These are phyloP conservation scores for Agonopterix subpropinquella DNA, from an alignment of 2,888 invertebrate species.

Conservation along the genomic window DNA sequence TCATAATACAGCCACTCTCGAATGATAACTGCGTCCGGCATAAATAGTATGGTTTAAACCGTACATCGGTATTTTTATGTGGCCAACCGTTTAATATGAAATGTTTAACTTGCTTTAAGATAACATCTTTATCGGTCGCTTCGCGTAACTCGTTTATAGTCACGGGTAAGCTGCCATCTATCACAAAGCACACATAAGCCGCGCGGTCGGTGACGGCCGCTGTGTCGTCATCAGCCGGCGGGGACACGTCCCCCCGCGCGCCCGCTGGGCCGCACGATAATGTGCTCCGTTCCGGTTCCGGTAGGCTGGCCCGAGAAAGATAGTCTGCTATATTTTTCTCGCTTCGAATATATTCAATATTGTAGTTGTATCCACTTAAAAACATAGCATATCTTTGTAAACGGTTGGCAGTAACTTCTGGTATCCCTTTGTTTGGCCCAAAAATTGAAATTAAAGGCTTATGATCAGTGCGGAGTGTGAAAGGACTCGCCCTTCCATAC, in stretches of 20 bases:
- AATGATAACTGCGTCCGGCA: slow-evolving; percentile 14
- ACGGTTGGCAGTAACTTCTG: slow-evolving; percentile 13
- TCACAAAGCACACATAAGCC: slow-evolving; percentile 14
- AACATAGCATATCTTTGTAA: slow-evolving; percentile 15
- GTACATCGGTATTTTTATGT: slow-evolving; percentile 5
- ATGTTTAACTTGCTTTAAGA: slow-evolving; percentile 3
- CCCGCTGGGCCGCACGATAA: neutral
- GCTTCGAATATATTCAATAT: slow-evolving; percentile 14
- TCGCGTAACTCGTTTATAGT: slow-evolving; percentile 6
- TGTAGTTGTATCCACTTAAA: slow-evolving; percentile 12
- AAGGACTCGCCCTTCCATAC: neutral
- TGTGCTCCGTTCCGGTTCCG: neutral
- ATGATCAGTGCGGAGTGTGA: neutral
- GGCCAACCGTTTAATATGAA: slow-evolving; percentile 16
- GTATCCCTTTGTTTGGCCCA: slow-evolving; percentile 13
- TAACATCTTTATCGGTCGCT: slow-evolving; percentile 9
- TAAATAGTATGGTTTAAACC: slow-evolving; percentile 11
- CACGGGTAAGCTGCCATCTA: slow-evolving; percentile 11
- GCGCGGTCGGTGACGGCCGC: slow-evolving; percentile 8
- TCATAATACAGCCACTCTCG: slow-evolving; percentile 18
- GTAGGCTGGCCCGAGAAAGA: slow-evolving; percentile 11
- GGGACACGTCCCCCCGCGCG: neutral
- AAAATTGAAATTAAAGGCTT: slow-evolving; percentile 15
- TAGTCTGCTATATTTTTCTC: slow-evolving; percentile 13
- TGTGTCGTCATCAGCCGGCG: neutral